A percentile compares a stretch with the other conserved stretches of the same genome.
phyloP scores from a whole-genome alignment of 2,888 invertebrate species.

The Oscheius sp. region DNA sequence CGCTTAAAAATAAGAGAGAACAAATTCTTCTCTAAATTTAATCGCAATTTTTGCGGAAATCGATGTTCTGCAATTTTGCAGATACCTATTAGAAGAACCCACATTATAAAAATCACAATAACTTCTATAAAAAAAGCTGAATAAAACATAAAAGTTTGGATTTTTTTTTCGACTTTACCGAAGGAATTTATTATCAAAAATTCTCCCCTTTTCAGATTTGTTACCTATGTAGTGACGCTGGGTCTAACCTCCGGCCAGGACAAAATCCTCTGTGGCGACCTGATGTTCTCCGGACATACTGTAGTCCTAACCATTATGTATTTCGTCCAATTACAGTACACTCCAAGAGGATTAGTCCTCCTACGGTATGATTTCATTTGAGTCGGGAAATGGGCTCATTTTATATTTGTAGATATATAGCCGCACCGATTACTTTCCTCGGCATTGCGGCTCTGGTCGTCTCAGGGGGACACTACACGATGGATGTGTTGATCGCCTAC shows the following conservation, averaged over 20 bases:
- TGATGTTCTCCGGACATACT: slow-evolving; percentile 69
- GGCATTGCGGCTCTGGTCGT: slow-evolving; percentile 68
- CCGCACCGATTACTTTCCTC: slow-evolving; percentile 67
- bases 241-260: slow-evolving; percentile 68
- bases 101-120: too few species aligned
- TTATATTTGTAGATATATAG: slow-evolving; percentile 56
- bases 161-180: too few species aligned
- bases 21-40: too few species aligned
- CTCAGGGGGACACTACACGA: slow-evolving; percentile 69
- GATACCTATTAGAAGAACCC: too few species aligned
- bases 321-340: slow-evolving; percentile 67
- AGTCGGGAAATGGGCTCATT: not conserved
- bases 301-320: slow-evolving; percentile 69
- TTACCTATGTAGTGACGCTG: slow-evolving; percentile 69
- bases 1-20: too few species aligned
- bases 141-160: too few species aligned
- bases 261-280: slow-evolving; percentile 69
- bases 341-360: slow-evolving; percentile 59
- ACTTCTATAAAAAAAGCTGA: too few species aligned
- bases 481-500: slow-evolving; percentile 69
- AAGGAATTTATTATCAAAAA: too few species aligned
- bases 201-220: slow-evolving; percentile 62
- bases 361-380: slow-evolving; percentile 48
- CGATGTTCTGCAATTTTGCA: too few species aligned
- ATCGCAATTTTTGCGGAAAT: too few species aligned